These are phyloP conservation scores for Amaurobius ferox DNA, from an alignment of 2,888 invertebrate species.

Conservation along the genomic window DNA sequence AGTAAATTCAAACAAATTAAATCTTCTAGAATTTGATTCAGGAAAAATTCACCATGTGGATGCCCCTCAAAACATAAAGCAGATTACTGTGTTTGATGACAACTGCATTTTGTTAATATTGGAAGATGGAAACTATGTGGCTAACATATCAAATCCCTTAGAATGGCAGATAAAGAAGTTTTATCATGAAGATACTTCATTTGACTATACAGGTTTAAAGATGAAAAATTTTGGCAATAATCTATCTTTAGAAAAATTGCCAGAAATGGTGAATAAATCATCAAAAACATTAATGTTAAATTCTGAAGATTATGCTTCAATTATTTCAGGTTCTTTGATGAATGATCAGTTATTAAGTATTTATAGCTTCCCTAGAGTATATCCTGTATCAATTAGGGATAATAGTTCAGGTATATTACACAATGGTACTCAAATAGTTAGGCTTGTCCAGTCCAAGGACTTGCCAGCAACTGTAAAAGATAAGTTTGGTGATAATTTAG, in stretches of 20 bases:
- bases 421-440: not conserved
- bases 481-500: slow-evolving; percentile 75
- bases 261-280: not conserved
- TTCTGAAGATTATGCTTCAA: slow-evolving; percentile 41
- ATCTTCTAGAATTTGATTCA: slow-evolving; percentile 34
- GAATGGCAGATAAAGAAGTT: slow-evolving; percentile 31
- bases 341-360: slow-evolving; percentile 18
- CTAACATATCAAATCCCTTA: slow-evolving; percentile 23
- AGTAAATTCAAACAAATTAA: slow-evolving; percentile 20
- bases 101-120: slow-evolving; percentile 17
- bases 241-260: not conserved
- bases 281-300: slow-evolving; percentile 26
- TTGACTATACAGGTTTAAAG: slow-evolving; percentile 3
- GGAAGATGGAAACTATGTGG: slow-evolving; percentile 19
- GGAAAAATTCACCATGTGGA: slow-evolving; percentile 9
- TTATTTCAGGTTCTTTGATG: slow-evolving; percentile 34
- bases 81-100: slow-evolving; percentile 26
- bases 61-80: slow-evolving; percentile 10
- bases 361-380: slow-evolving; percentile 36
- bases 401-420: slow-evolving; percentile 30
- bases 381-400: slow-evolving; percentile 3
- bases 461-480: slow-evolving; percentile 56
- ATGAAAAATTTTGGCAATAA: not conserved
- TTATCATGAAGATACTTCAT: not conserved
- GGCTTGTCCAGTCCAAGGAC: slow-evolving; percentile 21